A percentile compares a stretch with the other conserved stretches of the same genome.
Conservation (phyloP, 2,888 invertebrate species). For the Limnephilus marmoratus region DNA sequence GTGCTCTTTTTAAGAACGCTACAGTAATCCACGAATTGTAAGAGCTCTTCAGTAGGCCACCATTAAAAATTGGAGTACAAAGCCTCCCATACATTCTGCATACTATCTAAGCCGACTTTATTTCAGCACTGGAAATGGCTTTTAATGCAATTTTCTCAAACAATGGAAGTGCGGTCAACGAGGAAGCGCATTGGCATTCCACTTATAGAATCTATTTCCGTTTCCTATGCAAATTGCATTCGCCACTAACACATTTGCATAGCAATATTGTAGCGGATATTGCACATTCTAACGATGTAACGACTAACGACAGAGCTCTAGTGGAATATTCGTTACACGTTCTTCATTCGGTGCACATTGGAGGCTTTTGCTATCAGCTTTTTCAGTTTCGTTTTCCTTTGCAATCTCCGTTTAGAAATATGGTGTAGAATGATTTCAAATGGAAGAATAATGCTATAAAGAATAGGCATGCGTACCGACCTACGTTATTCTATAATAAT, state of each 20-base stretch:
- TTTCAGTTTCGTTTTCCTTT: neutral
- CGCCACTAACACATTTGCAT: neutral
- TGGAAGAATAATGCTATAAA: neutral
- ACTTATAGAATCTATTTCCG: constrained; percentile 8
- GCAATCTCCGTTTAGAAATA: neutral
- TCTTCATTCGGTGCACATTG: neutral
- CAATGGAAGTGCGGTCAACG: constrained; percentile 5
- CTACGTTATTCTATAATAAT: too few relatives aligned
- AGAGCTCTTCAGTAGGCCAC: neutral
- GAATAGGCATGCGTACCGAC: neutral
- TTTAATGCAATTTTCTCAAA: neutral
- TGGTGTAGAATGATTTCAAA: neutral
- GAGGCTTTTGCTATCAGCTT: neutral
- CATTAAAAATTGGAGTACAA: neutral
- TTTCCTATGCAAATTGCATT: neutral
- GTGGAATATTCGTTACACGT: neutral
- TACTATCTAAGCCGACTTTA: neutral
- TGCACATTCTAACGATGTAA: neutral
- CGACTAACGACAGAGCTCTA: neutral
- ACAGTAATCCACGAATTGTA: neutral
- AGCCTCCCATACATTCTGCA: neutral
- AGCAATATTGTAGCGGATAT: neutral
- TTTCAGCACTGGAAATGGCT: neutral
- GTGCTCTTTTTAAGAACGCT: neutral
- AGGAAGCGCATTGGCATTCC: neutral